Evolutionary conservation across 2,113 vertebrate species (phyloP).

Genomic region (Peromyscus polionotus): DNA sequence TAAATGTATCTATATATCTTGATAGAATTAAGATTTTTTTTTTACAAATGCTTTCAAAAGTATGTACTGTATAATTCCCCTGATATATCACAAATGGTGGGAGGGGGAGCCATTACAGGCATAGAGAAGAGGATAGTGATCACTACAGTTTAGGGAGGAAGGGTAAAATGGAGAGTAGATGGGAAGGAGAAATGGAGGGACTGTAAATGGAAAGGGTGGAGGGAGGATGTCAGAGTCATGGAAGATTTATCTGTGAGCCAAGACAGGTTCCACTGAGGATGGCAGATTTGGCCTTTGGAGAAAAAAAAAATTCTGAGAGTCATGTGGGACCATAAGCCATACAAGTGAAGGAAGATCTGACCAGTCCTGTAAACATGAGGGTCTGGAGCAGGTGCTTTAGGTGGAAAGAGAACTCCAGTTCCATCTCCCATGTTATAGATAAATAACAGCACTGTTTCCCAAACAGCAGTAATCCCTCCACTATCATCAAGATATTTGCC

Average conservation of each 20-base stretch:
- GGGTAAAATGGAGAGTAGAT: not conserved
- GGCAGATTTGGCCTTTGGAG: not conserved
- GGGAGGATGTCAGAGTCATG: not conserved
- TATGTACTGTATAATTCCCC: not conserved
- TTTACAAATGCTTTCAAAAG: not conserved
- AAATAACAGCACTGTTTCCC: conserved; percentile 13
- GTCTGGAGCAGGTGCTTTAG: not conserved
- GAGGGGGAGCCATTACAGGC: not conserved
- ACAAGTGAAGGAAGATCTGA: not conserved
- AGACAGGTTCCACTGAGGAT: not conserved
- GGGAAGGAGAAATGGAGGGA: not conserved
- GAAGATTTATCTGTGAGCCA: not conserved
- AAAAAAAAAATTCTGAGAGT: not conserved
- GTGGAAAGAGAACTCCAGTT: not conserved
- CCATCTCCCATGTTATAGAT: not conserved
- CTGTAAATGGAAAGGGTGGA: too few species aligned
- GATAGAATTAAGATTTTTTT: not conserved
- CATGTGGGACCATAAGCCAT: not conserved
- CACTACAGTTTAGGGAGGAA: not conserved
- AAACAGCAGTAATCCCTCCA: not conserved
- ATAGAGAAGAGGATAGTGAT: not conserved
- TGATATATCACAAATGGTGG: not conserved
- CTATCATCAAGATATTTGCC: not conserved
- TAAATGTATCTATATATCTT: not conserved
- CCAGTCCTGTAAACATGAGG: not conserved